Evolutionary conservation across 2,888 invertebrate species (phyloP).

Genomic region (Cheilosia scutellata): DNA sequence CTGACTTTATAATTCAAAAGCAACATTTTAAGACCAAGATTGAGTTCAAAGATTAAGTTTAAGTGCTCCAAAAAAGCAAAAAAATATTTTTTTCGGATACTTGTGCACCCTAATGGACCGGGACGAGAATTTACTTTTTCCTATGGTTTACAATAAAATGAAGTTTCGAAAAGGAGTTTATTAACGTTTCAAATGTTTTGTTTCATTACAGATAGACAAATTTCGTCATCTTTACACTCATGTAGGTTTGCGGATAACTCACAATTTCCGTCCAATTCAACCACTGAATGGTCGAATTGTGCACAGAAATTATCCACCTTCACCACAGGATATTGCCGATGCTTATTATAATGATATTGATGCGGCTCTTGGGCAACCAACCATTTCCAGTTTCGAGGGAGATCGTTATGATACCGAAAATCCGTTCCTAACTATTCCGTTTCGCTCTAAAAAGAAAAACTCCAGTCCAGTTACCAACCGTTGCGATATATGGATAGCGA

Average conservation of each 20-base stretch:
- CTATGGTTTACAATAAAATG: no score
- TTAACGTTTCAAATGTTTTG: background rate
- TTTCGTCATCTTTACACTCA: slow-evolving; percentile 89
- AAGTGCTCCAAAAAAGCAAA: no score
- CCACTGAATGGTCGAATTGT: slow-evolving; percentile 89
- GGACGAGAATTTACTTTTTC: no score
- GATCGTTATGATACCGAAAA: background rate
- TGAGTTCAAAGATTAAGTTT: no score
- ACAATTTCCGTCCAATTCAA: slow-evolving; percentile 93
- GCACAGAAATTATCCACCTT: slow-evolving; percentile 77
- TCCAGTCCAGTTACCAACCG: background rate
- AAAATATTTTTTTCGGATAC: no score
- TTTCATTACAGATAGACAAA: slow-evolving; percentile 87
- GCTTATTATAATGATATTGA: background rate
- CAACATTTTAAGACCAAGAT: no score
- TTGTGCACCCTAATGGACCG: no score
- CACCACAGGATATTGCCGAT: background rate
- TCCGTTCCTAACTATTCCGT: slow-evolving; percentile 7
- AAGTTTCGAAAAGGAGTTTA: background rate
- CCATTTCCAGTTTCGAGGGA: background rate
- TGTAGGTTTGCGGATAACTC: slow-evolving; percentile 87
- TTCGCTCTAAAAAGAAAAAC: slow-evolving; percentile 47
- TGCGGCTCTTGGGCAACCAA: no score
- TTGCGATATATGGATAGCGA: background rate
- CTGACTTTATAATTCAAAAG: no score